phyloP scores from a whole-genome alignment of 2,113 vertebrate species.

The Eolophus roseicapilla region DNA sequence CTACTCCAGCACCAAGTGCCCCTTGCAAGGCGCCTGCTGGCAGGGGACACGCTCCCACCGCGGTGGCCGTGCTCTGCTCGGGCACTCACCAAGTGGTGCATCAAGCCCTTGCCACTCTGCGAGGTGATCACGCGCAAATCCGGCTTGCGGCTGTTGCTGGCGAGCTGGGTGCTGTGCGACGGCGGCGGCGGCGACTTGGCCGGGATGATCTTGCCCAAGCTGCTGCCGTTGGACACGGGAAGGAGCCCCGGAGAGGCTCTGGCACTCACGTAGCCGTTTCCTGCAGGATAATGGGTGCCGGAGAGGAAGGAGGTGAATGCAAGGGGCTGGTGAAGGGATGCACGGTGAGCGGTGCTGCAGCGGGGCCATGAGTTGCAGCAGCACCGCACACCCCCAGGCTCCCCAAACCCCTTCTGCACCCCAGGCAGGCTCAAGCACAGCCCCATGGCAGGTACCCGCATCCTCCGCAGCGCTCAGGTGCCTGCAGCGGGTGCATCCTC shows the following conservation, averaged over 20 bases:
- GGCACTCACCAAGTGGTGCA: conserved; percentile 92
- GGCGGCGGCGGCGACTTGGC: conserved; percentile 88
- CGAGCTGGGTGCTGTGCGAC: conserved; percentile 80
- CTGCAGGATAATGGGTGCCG: conserved; percentile 53
- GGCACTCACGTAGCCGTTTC: conserved; percentile 94
- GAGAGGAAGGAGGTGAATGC: neutral
- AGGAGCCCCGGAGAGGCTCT: conserved; percentile 94
- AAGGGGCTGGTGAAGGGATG: neutral
- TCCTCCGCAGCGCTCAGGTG: neutral
- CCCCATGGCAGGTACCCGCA: neutral
- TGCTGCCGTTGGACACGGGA: conserved; percentile 93
- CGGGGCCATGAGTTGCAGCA: neutral
- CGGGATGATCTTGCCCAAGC: conserved; percentile 90
- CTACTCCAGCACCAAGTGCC: fast-evolving
- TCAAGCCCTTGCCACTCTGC: conserved; percentile 90
- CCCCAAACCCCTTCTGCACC: neutral
- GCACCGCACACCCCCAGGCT: neutral
- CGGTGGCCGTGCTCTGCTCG: too few species aligned
- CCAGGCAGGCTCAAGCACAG: neutral
- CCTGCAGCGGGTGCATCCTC: neutral
- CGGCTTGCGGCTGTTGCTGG: conserved; percentile 87
- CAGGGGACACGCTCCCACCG: neutral
- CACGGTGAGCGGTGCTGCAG: fast-evolving
- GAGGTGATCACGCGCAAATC: conserved; percentile 97
- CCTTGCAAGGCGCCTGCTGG: fast-evolving